phyloP scores from a whole-genome alignment of 1,140 invertebrate genomes.

The Cataglyphis hispanica region DNA sequence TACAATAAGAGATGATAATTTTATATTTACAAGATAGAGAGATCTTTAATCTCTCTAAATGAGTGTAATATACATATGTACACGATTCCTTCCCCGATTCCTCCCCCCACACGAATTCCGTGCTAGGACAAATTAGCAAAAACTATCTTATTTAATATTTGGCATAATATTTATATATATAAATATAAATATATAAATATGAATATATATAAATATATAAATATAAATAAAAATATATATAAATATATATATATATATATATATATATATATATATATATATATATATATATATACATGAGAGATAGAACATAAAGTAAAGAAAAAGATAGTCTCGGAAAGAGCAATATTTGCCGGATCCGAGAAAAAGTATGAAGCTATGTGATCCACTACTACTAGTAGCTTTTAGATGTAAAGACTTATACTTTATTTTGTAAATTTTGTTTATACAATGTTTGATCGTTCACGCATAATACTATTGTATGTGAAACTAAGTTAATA shows the following conservation, averaged over 20 bases:
- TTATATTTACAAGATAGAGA: slow-evolving; percentile 84
- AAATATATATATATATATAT: slow-evolving; percentile 79
- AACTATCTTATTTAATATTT: slow-evolving; percentile 86
- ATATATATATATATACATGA: slow-evolving; percentile 76
- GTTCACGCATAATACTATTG: slow-evolving; percentile 87
- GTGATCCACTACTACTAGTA: slow-evolving; percentile 87
- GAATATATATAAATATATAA: slow-evolving; percentile 67
- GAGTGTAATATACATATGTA: slow-evolving; percentile 84
- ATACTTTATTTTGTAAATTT: slow-evolving; percentile 87
- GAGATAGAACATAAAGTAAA: slow-evolving; percentile 81
- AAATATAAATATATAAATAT: slow-evolving; percentile 71
- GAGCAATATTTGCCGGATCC: slow-evolving; percentile 77
- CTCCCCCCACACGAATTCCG: slow-evolving; percentile 75
- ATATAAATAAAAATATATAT: slow-evolving; percentile 77
- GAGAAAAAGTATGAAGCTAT: slow-evolving; percentile 86
- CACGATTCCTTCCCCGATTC: slow-evolving; percentile 67
- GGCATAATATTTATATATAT: slow-evolving; percentile 85
- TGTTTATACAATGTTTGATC: slow-evolving; percentile 87
- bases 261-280: slow-evolving; percentile 76
- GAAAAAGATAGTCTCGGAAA: slow-evolving; percentile 78
- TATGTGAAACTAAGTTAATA: slow-evolving; percentile 87
- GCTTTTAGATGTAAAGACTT: slow-evolving; percentile 87
- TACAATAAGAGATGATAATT: slow-evolving; percentile 86
- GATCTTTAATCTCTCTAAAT: slow-evolving; percentile 78
- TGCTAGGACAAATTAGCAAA: slow-evolving; percentile 82